A percentile compares a stretch with the other conserved stretches of the same genome.
Conservation (phyloP, 2,113 vertebrate species). For the Cephalopterus ornatus region DNA sequence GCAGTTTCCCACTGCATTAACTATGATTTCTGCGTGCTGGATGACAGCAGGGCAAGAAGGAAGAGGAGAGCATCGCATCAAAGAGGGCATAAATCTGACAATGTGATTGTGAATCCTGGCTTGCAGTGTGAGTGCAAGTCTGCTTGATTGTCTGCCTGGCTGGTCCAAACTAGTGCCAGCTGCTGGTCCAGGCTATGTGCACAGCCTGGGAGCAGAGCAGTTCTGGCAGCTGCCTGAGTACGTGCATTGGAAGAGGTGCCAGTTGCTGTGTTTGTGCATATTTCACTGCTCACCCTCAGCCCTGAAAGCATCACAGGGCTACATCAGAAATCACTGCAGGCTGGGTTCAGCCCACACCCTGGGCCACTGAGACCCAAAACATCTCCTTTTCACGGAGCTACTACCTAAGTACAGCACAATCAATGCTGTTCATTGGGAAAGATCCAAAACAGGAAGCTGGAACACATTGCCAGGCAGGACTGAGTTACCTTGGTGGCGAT, state of each 20-base stretch:
- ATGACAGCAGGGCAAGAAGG: background rate
- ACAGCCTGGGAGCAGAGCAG: rapidly evolving
- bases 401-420: background rate
- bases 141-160: background rate
- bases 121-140: background rate
- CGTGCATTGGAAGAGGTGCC: rapidly evolving
- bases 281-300: background rate
- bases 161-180: background rate
- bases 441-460: background rate
- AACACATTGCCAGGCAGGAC: background rate
- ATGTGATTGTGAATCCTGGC: background rate
- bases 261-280: rapidly evolving
- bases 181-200: background rate
- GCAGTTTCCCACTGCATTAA: background rate
- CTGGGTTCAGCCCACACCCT: background rate
- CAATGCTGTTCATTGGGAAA: rapidly evolving
- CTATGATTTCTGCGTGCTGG: background rate
- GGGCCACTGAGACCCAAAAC: background rate
- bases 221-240: too few species aligned
- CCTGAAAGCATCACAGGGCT: rapidly evolving
- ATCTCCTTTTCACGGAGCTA: background rate
- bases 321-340: background rate
- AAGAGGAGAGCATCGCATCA: rapidly evolving
- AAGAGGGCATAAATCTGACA: background rate
- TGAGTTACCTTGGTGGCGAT: background rate